Conservation (phyloP, 2,113 vertebrate species). For the Ranitomeya imitator region DNA sequence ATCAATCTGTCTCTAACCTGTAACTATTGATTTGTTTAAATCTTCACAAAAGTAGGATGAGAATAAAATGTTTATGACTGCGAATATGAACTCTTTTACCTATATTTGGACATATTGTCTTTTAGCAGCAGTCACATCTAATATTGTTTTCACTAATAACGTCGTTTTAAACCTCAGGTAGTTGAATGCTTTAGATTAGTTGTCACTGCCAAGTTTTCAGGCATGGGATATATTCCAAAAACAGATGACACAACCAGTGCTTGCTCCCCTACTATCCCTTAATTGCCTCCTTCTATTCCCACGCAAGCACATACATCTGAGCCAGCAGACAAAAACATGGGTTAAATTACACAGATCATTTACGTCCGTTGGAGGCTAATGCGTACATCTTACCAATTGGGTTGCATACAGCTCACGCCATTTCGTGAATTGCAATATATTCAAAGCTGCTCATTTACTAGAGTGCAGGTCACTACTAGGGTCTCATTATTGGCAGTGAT, state of each 20-base stretch:
- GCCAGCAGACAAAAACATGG: background rate
- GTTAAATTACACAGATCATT: conserved; percentile 16
- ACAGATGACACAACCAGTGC: background rate
- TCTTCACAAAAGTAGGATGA: background rate
- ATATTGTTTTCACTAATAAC: background rate
- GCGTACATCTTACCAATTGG: conserved; percentile 54
- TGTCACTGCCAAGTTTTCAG: background rate
- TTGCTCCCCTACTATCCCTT: background rate
- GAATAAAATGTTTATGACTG: background rate
- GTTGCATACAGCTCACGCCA: conserved; percentile 58
- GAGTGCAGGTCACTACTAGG: conserved; percentile 60
- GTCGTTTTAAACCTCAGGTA: background rate
- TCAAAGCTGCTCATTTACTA: conserved; percentile 60
- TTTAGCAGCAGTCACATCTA: background rate
- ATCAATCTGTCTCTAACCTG: background rate
- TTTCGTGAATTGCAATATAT: conserved; percentile 60
- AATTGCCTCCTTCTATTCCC: background rate
- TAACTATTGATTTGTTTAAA: background rate
- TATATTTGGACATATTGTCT: background rate
- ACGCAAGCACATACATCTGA: background rate
- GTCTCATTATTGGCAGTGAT: conserved; percentile 64
- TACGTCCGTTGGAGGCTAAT: conserved; percentile 53
- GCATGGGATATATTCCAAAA: background rate
- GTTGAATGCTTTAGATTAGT: background rate
- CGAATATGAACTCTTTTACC: background rate